Evolutionary conservation across 2,113 vertebrate genomes (phyloP), one percentile per base, ranked within the genome.

Genomic region (Hippocampus abdominalis): DNA sequence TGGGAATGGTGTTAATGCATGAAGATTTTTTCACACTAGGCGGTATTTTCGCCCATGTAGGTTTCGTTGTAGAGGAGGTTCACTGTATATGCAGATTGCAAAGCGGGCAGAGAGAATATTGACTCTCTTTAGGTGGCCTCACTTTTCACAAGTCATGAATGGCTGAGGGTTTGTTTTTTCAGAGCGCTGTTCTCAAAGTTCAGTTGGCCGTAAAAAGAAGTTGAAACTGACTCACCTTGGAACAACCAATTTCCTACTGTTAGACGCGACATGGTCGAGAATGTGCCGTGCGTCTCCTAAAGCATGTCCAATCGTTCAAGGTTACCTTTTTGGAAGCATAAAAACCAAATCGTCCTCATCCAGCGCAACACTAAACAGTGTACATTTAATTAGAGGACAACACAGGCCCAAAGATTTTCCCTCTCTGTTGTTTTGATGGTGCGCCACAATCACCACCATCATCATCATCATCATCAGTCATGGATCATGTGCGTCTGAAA

Each of bases 381-480:
- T 76, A 75, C 75, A 80, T 86, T 87, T 90, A 89, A 91, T 91
- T 90, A 82, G 60, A 73, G 81, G 86, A 83, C 84, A 69, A 89
- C 84, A 69, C 68, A 81, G 81, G 84, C 67, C 27, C 54, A 54
- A 63, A 87, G 69, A 72, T 73, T 69, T 36, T 81, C 80, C 75
- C 70, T 82, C 68, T 80, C 84, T 84, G 32, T 77, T 72, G 65
- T 80, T 91, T 85, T 85, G 82, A 89, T 84, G 81, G 89, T 46
- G 79, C 25, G 85, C 7, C 40, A 18, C 64, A 68, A 56, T 56
- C 21, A 44, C 16, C 20, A 5, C 11, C 32, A 39, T 62, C n/a
- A 91, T 91, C n/a, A 25, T 23, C 36, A 40, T 63, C 42, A 91
- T 91, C 42, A 91, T 91, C 91, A 89, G 90, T 91, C 90, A 91